Base-by-base conservation (phyloP, 1,140 invertebrate genomes). In the Apis dorsata region DNA sequence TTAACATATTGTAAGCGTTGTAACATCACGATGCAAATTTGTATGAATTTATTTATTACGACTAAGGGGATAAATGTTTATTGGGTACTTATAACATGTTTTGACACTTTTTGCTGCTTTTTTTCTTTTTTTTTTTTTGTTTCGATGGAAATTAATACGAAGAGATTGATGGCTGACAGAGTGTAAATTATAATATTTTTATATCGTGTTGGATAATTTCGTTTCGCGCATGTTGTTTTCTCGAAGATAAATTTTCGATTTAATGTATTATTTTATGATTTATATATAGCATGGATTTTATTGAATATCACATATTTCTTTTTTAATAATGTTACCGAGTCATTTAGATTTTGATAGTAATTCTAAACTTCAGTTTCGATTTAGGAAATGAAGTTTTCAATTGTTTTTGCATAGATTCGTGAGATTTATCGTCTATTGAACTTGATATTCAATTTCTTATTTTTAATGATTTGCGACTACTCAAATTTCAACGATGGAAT, bases 1-100 rank as follows among this genome's bases (percentile, higher is more conserved):
- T 72, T 72, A 49, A 12, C 21, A 49, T 34, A 60, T 60, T 53
- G 57, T 60, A 55, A 12, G 21, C 34, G 55, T 59, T 74, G 55
- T 57, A 34, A 69, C 49, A 69, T 7, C 7, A 44, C 24, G 28
- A 74, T 60, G 55, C n/a, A 60, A 60, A 74, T 74, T 74, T 57
- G 72, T 74, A 21, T 17, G 49, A 71, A 71, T 53, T 71, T 9
- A 74, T 74, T 74, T 59, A 74, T 15, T 59, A 44, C 53, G 53
- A n/a, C 13, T 57, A 21, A 7, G 21, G 12, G 55, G 10, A 44
- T n/a, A 44, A 74, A 74, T n/a, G 28, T 60, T 74, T 44, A 59
- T 74, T 74, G 34, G 34, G 5, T 44, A 44, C 44, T 34, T n/a
- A 10, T n/a, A n/a, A 17, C 17, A 1, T 57, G 51, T 72, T 72